phyloP scores from a whole-genome alignment of 2,888 invertebrate species.

The Tholera decimalis region DNA sequence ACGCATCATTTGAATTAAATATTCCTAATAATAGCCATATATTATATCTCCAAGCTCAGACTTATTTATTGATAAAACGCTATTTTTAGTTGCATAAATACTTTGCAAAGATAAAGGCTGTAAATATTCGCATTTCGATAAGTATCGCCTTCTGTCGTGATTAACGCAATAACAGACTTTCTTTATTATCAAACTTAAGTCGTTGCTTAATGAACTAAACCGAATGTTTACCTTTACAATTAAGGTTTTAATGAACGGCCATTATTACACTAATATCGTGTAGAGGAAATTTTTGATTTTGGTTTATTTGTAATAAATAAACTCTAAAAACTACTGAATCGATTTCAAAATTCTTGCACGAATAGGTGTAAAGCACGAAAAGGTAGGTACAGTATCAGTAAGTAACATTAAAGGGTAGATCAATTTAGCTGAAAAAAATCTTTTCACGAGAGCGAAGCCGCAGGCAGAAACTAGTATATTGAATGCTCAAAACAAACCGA shows the following conservation, averaged over 20 bases:
- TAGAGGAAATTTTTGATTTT: too few relatives aligned
- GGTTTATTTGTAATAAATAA: too few relatives aligned
- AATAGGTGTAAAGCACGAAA: too few relatives aligned
- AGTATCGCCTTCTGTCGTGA: background rate
- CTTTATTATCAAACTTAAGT: background rate
- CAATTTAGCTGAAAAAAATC: too few relatives aligned
- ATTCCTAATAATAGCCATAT: slow-evolving; percentile 5
- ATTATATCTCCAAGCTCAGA: slow-evolving; percentile 11
- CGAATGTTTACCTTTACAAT: background rate
- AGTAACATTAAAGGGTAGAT: too few relatives aligned
- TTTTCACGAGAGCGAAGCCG: too few relatives aligned
- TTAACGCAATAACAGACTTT: background rate
- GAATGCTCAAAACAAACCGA: slow-evolving; percentile 1
- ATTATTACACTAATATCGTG: background rate
- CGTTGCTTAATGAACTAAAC: background rate
- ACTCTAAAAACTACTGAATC: too few relatives aligned
- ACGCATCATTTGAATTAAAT: background rate
- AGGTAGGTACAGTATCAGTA: too few relatives aligned
- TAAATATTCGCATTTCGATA: slow-evolving; percentile 17
- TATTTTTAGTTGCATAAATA: slow-evolving; percentile 19
- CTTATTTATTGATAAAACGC: slow-evolving; percentile 1
- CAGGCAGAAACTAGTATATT: too few relatives aligned
- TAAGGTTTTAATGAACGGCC: background rate
- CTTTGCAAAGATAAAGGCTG: slow-evolving; percentile 17
- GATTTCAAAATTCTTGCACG: too few relatives aligned